Evolutionary conservation across 1,140 invertebrate genomes (phyloP).

Genomic region (Diorhabda elongata): DNA sequence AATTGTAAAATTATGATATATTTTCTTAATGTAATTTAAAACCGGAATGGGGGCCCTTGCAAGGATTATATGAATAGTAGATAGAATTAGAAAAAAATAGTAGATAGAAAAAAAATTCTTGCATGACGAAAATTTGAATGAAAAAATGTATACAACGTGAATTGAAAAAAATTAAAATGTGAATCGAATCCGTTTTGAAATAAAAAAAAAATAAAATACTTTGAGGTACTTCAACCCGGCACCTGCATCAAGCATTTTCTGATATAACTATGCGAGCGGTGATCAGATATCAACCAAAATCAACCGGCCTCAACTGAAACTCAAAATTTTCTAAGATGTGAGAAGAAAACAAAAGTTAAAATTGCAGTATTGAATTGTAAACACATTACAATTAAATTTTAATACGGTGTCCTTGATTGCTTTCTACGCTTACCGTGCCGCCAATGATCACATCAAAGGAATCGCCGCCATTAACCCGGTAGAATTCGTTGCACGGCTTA

Average conservation of each 20-base stretch:
- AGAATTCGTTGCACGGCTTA: slow-evolving; percentile 1
- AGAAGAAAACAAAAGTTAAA: neutral
- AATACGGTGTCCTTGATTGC: slow-evolving; percentile 5
- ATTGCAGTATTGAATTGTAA: too few relatives aligned
- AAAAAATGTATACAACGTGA: too few relatives aligned
- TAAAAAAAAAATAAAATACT: neutral
- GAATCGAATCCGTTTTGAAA: too few relatives aligned
- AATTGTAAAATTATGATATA: neutral
- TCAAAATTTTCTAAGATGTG: slow-evolving; percentile 4
- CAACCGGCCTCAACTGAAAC: neutral
- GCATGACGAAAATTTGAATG: too few relatives aligned
- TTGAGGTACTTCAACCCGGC: too few relatives aligned
- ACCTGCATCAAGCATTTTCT: too few relatives aligned
- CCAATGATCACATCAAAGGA: slow-evolving; percentile 3
- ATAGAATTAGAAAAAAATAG: neutral
- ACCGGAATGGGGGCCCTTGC: neutral
- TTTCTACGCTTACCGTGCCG: neutral
- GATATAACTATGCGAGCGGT: too few relatives aligned
- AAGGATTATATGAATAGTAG: neutral
- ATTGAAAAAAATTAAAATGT: too few relatives aligned
- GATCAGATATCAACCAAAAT: slow-evolving; percentile 5
- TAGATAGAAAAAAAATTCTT: neutral
- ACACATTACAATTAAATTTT: neutral
- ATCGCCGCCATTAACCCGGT: slow-evolving; percentile 4
- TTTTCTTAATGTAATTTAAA: neutral